phyloP scores from a whole-genome alignment of 2,797 vertebrate species.

The Spondyliosoma cantharus region DNA sequence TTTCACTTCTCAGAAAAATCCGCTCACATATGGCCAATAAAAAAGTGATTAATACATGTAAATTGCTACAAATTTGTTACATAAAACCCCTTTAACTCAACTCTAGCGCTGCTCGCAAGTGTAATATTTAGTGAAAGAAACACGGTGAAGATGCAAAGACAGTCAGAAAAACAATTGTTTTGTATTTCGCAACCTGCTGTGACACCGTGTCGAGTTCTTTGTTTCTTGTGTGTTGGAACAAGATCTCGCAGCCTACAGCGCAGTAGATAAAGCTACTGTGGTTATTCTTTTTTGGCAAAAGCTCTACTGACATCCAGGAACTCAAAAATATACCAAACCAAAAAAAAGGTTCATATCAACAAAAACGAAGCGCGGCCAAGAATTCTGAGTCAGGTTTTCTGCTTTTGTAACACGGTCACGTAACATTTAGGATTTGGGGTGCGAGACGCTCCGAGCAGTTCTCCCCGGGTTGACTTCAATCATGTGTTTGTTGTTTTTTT shows the following conservation, averaged over 20 bases:
- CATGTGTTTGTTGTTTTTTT: conserved; percentile 21
- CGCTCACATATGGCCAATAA: too few species aligned
- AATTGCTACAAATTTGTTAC: too few species aligned
- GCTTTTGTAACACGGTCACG: conserved; percentile 65
- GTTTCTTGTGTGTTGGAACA: background rate
- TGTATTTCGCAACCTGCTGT: too few species aligned
- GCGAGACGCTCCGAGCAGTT: conserved; percentile 26
- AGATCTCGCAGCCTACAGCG: background rate
- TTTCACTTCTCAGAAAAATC: too few species aligned
- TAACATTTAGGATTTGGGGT: conserved; percentile 52
- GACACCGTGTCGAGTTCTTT: background rate
- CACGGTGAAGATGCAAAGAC: too few species aligned
- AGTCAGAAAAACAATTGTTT: too few species aligned
- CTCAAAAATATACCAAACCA: conserved; percentile 53
- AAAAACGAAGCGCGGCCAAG: conserved; percentile 49
- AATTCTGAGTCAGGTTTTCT: conserved; percentile 54
- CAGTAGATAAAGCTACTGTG: background rate
- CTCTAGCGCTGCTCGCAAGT: too few species aligned
- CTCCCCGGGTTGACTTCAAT: background rate
- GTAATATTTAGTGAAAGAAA: too few species aligned
- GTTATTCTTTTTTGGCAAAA: conserved; percentile 21
- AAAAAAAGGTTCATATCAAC: conserved; percentile 41
- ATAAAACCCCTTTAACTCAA: too few species aligned
- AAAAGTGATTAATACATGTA: too few species aligned
- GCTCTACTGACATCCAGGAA: conserved; percentile 19